Evolutionary conservation across 2,113 vertebrate species (phyloP).

Genomic region (Mesocricetus auratus): DNA sequence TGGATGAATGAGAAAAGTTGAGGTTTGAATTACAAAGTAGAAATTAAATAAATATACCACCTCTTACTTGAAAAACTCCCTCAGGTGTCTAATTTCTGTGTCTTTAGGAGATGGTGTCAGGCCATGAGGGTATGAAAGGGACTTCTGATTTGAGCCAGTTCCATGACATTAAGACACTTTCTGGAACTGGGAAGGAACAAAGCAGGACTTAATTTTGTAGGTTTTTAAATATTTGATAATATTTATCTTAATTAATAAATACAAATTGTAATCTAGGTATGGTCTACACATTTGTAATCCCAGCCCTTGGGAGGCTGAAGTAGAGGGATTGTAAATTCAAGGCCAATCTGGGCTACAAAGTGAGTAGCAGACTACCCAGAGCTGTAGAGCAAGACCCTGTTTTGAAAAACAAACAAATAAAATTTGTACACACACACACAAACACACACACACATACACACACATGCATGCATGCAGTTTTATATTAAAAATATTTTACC

Average conservation of each 20-base stretch:
- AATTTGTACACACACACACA: not conserved
- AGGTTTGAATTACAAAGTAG: slow-evolving; percentile 17
- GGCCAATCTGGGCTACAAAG: not conserved
- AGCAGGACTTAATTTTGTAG: slow-evolving; percentile 16
- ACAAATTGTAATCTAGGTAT: not conserved
- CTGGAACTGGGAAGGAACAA: slow-evolving; percentile 10
- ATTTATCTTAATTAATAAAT: not conserved
- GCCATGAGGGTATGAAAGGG: not conserved
- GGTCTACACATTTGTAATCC: not conserved
- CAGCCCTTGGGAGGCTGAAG: not conserved
- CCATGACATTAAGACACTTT: not conserved
- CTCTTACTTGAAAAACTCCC: not conserved
- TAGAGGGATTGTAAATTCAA: not conserved
- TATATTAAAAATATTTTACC: slow-evolving; percentile 34
- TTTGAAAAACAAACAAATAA: not conserved
- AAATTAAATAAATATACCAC: slow-evolving; percentile 47
- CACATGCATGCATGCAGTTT: not conserved
- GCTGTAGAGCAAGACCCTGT: not conserved
- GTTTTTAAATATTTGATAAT: not conserved
- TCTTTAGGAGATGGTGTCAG: not conserved
- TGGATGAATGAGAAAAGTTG: slow-evolving; percentile 51
- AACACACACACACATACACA: not conserved
- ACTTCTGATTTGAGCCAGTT: not conserved
- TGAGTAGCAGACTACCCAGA: not conserved
- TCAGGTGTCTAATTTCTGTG: not conserved